These are phyloP conservation scores for Colius striatus DNA, from an alignment of 2,113 vertebrate genomes.

Conservation along the genomic window DNA sequence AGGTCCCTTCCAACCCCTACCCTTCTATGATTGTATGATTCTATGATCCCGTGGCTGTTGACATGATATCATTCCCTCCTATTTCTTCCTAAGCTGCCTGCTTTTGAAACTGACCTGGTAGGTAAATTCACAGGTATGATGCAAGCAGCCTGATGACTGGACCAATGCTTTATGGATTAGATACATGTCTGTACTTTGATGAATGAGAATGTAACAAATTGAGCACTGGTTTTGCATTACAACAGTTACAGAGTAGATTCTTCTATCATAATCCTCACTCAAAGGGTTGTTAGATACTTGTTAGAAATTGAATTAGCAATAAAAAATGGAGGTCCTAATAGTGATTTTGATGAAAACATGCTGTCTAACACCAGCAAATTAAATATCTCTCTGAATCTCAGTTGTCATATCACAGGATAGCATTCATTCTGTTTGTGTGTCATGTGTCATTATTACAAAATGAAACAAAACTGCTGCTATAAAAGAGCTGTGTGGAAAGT, in stretches of 20 bases:
- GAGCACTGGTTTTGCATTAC: neutral
- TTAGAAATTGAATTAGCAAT: neutral
- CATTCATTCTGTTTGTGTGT: neutral
- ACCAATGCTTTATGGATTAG: neutral
- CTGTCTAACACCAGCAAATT: neutral
- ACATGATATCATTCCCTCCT: neutral
- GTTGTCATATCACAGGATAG: neutral
- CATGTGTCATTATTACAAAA: neutral
- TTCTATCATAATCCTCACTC: neutral
- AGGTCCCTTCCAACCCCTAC: too few species aligned
- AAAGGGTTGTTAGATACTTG: neutral
- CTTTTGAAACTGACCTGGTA: neutral
- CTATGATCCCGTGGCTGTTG: neutral
- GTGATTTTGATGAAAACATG: neutral
- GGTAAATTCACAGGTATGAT: neutral
- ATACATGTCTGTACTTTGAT: rapidly evolving
- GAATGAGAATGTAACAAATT: neutral
- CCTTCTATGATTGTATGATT: too few species aligned
- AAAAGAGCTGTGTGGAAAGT: neutral
- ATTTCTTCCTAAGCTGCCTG: neutral
- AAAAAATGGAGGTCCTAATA: neutral
- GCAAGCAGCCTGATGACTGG: neutral
- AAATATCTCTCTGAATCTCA: neutral
- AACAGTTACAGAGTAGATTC: neutral
- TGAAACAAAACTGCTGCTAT: neutral